These are phyloP conservation scores for Diorhabda carinulata DNA, from an alignment of 1,140 invertebrate species.

Conservation along the genomic window DNA sequence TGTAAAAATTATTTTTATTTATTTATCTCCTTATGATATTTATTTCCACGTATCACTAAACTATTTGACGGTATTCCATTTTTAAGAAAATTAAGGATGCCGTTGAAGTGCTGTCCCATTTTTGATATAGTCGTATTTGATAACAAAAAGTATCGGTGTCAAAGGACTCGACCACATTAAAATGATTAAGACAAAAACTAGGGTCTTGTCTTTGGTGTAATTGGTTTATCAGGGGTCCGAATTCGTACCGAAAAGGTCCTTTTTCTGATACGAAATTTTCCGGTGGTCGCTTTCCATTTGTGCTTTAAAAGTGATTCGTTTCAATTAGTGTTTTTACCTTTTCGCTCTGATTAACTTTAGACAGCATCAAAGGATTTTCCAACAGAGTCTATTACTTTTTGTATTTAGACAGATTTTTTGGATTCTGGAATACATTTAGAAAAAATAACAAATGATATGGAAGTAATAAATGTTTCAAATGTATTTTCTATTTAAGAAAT, in stretches of 20 bases:
- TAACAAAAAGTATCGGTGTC: background rate
- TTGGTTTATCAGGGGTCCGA: conserved; percentile 26
- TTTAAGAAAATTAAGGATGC: too few species aligned
- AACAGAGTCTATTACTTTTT: background rate
- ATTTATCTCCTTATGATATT: too few species aligned
- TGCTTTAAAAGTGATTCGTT: conserved; percentile 27
- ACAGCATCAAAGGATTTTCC: background rate
- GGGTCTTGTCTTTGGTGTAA: conserved; percentile 36
- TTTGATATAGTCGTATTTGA: background rate
- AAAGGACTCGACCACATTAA: conserved; percentile 21
- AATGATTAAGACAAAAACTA: conserved; percentile 37
- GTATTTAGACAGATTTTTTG: too few species aligned
- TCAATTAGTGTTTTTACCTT: conserved; percentile 29
- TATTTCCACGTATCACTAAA: too few species aligned
- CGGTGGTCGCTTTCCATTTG: conserved; percentile 11
- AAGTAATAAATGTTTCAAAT: too few species aligned
- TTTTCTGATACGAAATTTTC: conserved; percentile 20
- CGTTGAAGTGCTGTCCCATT: too few species aligned
- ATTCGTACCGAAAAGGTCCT: conserved; percentile 1
- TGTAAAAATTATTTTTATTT: too few species aligned
- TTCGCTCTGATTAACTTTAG: conserved; percentile 21
- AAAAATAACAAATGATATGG: too few species aligned
- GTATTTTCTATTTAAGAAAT: too few species aligned
- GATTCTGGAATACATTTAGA: too few species aligned
- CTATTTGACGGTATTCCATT: too few species aligned